These are phyloP conservation scores for Euplagia quadripunctaria DNA, from an alignment of 2,888 invertebrate genomes.

Conservation along the genomic window DNA sequence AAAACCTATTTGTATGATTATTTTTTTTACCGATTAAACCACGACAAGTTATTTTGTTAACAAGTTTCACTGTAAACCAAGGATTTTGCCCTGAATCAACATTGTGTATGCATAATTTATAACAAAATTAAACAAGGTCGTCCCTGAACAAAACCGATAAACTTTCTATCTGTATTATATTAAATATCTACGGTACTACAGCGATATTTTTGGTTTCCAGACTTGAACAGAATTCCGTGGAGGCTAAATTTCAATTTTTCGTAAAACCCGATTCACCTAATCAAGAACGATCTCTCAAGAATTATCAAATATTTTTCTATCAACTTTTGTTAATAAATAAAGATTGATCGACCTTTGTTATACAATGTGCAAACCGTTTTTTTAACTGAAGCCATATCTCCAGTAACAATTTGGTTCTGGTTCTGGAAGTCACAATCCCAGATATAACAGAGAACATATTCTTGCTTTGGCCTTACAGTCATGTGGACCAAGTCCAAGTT, in stretches of 20 bases:
- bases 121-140: slow-evolving; percentile 5
- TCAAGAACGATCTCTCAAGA: not conserved
- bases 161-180: not conserved
- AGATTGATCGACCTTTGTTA: too few relatives aligned
- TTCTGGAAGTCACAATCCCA: too few relatives aligned
- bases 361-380: too few relatives aligned
- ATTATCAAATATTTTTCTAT: too few relatives aligned
- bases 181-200: not conserved
- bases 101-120: not conserved
- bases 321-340: too few relatives aligned
- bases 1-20: too few relatives aligned
- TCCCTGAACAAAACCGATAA: not conserved
- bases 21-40: not conserved
- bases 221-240: not conserved
- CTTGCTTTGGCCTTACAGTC: too few relatives aligned
- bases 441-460: too few relatives aligned
- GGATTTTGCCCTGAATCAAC: slow-evolving; percentile 3
- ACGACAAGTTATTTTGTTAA: not conserved
- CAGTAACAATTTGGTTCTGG: too few relatives aligned
- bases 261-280: not conserved
- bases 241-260: not conserved
- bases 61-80: not conserved
- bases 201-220: not conserved
- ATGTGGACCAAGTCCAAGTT: too few relatives aligned
- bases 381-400: too few relatives aligned